Evolutionary conservation across 2,797 vertebrate species (phyloP), one percentile per base, ranked within the genome.

Genomic region (Petrocephalus schoutedeni): DNA sequence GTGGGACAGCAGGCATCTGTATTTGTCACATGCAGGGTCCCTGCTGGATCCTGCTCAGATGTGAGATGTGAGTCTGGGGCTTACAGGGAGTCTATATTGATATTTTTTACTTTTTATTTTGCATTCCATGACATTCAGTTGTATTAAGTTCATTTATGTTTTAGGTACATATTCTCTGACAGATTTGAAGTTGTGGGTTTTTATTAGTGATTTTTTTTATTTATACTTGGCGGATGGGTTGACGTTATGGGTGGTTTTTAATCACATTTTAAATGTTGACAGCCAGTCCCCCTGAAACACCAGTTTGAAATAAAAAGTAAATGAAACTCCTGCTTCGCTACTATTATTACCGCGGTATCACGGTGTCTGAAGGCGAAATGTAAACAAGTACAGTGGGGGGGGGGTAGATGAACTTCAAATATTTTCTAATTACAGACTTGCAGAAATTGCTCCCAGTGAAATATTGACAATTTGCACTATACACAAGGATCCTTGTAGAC

Each of bases 41-140:
- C 28, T 80, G 45, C 51, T 23, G 14, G 41, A 12, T n/a, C 49
- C n/a, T 49, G 1, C 49, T 83, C 21, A 53, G 19, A 54, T 5
- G 94, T 96, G 94, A 53, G 19, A 54, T 5, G 94, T 96, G 94
- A 96, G 96, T 95, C 95, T 95, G 95, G 95, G 94, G 94, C 94
- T 95, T 96, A 86, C 56, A 86, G n/a, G 90, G 94, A 91, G 94
- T 94, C 9, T 95, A 94, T 92, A 0, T 91, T 94, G 67, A 93
- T 93, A 95, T 94, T 94, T 88, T 86, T 88, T 90, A 56, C 21
- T 9, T n/a, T 28, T 2, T 41, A 2, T 51, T 8, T 21, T 51
- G 49, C 21, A 51, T 54, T 87, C 21, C 36, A 87, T 86, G 95
- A 95, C 94, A 95, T 94, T 94, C 94, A 94, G 94, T 94, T 93